Evolutionary conservation across 2,113 vertebrate species (phyloP).

Genomic region (Isurus oxyrinchus): DNA sequence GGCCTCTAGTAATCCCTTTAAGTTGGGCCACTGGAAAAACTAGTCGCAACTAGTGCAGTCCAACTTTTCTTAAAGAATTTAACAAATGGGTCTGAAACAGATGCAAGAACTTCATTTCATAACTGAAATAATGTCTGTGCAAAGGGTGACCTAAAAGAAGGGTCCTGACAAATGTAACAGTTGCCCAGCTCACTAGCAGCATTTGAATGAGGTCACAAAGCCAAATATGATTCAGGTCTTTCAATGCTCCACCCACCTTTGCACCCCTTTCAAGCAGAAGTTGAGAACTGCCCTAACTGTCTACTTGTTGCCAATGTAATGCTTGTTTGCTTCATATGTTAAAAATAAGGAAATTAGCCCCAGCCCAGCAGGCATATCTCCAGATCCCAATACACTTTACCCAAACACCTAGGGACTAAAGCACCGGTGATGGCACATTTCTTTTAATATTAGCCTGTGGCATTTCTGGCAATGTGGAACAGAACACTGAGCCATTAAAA

Average conservation of each 20-base stretch:
- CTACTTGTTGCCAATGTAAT: not conserved
- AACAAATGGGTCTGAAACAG: not conserved
- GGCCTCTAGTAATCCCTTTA: not conserved
- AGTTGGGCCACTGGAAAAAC: not conserved
- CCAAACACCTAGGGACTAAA: not conserved
- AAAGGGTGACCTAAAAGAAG: not conserved
- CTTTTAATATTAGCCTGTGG: not conserved
- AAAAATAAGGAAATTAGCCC: not conserved
- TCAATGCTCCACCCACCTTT: not conserved
- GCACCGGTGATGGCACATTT: not conserved
- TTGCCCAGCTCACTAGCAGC: no score
- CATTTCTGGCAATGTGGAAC: not conserved
- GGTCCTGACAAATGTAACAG: not conserved
- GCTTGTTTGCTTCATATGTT: not conserved
- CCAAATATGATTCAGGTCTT: not conserved
- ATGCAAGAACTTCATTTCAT: not conserved
- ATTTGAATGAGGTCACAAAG: not conserved
- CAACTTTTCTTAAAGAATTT: not conserved
- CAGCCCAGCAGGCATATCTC: not conserved
- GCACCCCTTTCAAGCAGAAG: not conserved
- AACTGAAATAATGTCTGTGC: not conserved
- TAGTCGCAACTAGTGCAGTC: no score
- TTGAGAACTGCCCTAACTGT: not conserved
- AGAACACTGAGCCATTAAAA: not conserved
- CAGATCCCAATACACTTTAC: not conserved